Evolutionary conservation across 2,888 invertebrate genomes (phyloP), one percentile per base, ranked within the genome.

Genomic region (Aphodius sticticus): DNA sequence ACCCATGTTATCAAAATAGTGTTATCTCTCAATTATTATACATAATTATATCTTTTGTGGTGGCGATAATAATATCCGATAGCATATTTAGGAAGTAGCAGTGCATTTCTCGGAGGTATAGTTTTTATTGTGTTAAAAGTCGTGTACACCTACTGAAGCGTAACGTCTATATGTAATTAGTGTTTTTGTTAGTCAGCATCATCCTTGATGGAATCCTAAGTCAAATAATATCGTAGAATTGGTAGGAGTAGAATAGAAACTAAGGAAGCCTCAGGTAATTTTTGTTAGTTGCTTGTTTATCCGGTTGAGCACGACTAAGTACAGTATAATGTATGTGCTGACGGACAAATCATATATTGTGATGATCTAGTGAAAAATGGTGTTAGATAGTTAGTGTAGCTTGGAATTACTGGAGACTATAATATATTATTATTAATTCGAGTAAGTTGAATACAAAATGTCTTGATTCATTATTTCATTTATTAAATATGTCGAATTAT

Each of bases 221-320:
- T 53, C 53, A 53, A 53, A 53, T 53, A 12, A 12, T 3, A 7
- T 53, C 12, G 53, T 53, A 5, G 53, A 53, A 53, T 53, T 53
- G 53, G 53, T 53, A 53, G 53, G 53, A 53, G 53, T 53, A 53
- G 53, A 53, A 53, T 53, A 53, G 53, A 53, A 53, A 53, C 53
- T 12, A 9, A 53, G 53, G 53, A 53, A 53, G 53, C 53, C 53
- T 9, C 0, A 53, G 53, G 53, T 53, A 53, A 53, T 53, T 53
- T 53, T 53, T 53, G 53, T 53, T 53, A 53, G 53, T 53, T 53
- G 53, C 12, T 53, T 53, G 53, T 9, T 53, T 53, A 53, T 53
- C 53, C 53, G 53, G 7, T 53, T 9, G 53, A 53, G 53, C 53
- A 5, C 53, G 9, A 53, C 9, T 53, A 53, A 53, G 53, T 53